These are phyloP conservation scores for Thaleichthys pacificus DNA, from an alignment of 2,797 vertebrate species.

Conservation along the genomic window DNA sequence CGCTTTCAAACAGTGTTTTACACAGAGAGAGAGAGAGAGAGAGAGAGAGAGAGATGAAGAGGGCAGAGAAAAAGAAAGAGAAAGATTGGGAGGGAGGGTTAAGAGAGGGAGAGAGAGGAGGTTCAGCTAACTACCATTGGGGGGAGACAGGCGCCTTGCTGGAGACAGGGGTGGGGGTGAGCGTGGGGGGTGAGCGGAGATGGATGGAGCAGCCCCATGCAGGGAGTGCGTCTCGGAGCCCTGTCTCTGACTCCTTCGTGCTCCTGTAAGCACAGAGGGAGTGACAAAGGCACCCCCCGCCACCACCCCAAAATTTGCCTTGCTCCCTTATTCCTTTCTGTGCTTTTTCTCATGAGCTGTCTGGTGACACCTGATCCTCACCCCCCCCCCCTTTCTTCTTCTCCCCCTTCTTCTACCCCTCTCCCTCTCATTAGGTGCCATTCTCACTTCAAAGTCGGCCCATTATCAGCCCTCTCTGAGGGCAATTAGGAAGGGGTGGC, in stretches of 20 bases:
- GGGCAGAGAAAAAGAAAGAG: slow-evolving; percentile 5
- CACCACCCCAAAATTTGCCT: background rate
- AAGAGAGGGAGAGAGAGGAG: slow-evolving; percentile 31
- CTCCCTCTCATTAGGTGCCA: slow-evolving; percentile 81
- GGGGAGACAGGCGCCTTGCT: slow-evolving; percentile 51
- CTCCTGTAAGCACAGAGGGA: slow-evolving; percentile 76
- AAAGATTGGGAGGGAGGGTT: slow-evolving; percentile 17
- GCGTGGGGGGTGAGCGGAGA: slow-evolving; percentile 69
- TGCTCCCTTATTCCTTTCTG: slow-evolving; percentile 9
- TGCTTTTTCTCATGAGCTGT: slow-evolving; percentile 50
- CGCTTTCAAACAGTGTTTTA: background rate
- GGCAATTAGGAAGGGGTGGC: slow-evolving; percentile 91
- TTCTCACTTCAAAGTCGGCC: slow-evolving; percentile 89
- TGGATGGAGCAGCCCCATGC: slow-evolving; percentile 79
- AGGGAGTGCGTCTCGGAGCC: slow-evolving; percentile 79
- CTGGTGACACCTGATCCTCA: slow-evolving; percentile 67
- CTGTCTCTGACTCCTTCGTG: slow-evolving; percentile 71
- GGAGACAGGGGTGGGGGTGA: slow-evolving; percentile 51
- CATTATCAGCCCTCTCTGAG: slow-evolving; percentile 91
- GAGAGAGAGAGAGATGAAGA: background rate
- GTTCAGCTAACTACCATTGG: slow-evolving; percentile 32
- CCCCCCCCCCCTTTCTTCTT: slow-evolving; percentile 7
- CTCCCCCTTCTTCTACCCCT: slow-evolving; percentile 59
- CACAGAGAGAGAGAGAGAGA: background rate
- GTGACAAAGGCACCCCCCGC: slow-evolving; percentile 35